phyloP scores from a whole-genome alignment of 92 coral and sea anemone genomes.

The Bergia puertoricense region DNA sequence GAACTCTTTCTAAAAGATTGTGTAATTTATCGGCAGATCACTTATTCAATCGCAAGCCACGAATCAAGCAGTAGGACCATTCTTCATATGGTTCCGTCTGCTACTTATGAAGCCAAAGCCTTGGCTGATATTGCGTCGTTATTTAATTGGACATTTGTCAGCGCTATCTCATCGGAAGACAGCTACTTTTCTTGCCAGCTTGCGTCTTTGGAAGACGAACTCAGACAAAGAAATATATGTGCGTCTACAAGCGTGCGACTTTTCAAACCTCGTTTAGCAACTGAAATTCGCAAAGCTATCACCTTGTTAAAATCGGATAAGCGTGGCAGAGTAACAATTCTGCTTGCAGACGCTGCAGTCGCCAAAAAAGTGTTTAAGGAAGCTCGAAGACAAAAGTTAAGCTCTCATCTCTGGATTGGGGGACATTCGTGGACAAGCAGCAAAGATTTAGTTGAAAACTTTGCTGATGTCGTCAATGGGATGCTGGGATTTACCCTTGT shows the following conservation, averaged over 20 bases:
- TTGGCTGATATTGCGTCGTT: conserved; percentile 56
- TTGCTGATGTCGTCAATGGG: conserved; percentile 70
- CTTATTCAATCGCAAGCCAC: conserved; percentile 53
- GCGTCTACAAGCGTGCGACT: conserved; percentile 51
- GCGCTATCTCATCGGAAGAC: conserved; percentile 69
- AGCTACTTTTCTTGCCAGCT: conserved; percentile 50
- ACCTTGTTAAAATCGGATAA: conserved; percentile 34
- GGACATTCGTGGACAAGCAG: conserved; percentile 49
- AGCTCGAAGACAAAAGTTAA: conserved; percentile 67
- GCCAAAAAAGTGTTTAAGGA: conserved; percentile 61
- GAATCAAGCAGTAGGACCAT: conserved; percentile 55
- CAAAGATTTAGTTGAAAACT: conserved; percentile 15
- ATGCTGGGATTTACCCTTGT: conserved; percentile 57
- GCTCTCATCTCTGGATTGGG: conserved; percentile 80
- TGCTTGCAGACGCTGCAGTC: conserved; percentile 57
- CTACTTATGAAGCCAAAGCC: conserved; percentile 62
- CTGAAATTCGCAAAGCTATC: conserved; percentile 43
- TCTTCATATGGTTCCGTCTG: conserved; percentile 66
- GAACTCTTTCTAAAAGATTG: not conserved
- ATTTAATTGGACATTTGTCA: conserved; percentile 76
- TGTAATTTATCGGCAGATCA: conserved; percentile 36
- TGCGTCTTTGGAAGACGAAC: conserved; percentile 54
- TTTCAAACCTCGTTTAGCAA: conserved; percentile 1
- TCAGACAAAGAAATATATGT: conserved; percentile 66
- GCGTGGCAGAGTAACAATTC: conserved; percentile 56